Percentiles rank a stretch among this genome's conserved stretches.
Conservation (phyloP, 2,888 invertebrate species). For the Pycnomerus fuliginosus region DNA sequence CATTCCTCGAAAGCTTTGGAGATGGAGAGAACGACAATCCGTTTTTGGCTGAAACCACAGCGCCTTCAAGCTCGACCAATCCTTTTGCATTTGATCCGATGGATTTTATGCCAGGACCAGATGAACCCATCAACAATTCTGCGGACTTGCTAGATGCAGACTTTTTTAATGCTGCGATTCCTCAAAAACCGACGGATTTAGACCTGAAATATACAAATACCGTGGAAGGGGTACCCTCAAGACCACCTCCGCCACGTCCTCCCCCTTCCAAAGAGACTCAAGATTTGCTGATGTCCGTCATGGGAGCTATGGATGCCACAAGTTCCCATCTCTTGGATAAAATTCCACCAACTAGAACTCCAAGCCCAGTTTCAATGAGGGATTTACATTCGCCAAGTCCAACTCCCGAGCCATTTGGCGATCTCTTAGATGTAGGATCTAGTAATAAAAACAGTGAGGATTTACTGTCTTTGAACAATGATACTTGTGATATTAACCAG, state of each 20-base stretch:
- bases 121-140: conserved; percentile 24
- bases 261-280: conserved; percentile 78
- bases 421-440: conserved; percentile 64
- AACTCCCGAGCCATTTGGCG: conserved; percentile 69
- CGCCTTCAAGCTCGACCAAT: conserved; percentile 57
- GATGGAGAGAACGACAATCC: conserved; percentile 62
- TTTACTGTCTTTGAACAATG: conserved; percentile 39
- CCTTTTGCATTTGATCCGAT: conserved; percentile 62
- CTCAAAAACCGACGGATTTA: conserved; percentile 52
- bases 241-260: conserved; percentile 54
- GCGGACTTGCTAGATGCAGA: conserved; percentile 8
- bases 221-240: conserved; percentile 32
- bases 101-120: conserved; percentile 47
- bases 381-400: conserved; percentile 84
- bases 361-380: conserved; percentile 81
- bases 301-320: conserved; percentile 85
- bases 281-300: conserved; percentile 80
- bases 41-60: conserved; percentile 59
- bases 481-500: conserved; percentile 53
- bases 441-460: conserved; percentile 32
- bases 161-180: conserved; percentile 25
- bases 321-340: conserved; percentile 81
- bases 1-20: conserved; percentile 57
- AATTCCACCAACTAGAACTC: conserved; percentile 81
- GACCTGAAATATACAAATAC: conserved; percentile 49